A percentile compares a stretch with the other conserved stretches of the same genome.
These are phyloP conservation scores for Lacerta agilis DNA, from an alignment of 2,797 vertebrate species.

Conservation along the genomic window DNA sequence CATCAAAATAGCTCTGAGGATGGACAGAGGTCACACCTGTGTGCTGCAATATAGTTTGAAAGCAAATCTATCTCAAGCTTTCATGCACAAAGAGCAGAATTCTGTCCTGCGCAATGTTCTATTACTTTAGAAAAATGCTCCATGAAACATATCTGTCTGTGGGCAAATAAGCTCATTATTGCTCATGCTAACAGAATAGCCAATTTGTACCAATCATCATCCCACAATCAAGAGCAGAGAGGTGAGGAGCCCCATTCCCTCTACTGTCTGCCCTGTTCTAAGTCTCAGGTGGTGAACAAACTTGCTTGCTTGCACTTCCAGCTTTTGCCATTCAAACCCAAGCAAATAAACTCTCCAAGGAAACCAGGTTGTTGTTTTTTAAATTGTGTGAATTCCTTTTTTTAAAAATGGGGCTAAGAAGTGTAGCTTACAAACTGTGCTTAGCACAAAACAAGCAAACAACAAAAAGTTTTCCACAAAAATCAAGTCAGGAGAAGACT, in stretches of 20 bases:
- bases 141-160: neutral
- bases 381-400: neutral
- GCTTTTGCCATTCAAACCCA: neutral
- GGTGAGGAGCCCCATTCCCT: too few relatives aligned
- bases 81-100: neutral
- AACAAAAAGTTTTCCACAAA: neutral
- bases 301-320: neutral
- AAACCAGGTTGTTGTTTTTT: neutral
- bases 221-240: neutral
- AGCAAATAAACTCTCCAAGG: neutral
- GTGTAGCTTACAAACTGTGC: neutral
- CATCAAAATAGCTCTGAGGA: neutral
- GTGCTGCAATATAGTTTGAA: slow-evolving; percentile 1
- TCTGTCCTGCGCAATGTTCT: slow-evolving; percentile 2
- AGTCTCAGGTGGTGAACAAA: neutral
- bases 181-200: neutral
- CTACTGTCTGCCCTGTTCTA: neutral
- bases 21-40: neutral
- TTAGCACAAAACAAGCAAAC: neutral
- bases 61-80: slow-evolving; percentile 34
- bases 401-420: neutral
- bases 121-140: neutral
- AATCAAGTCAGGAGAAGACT: neutral
- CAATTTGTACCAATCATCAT: neutral
- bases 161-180: neutral